Conservation (phyloP, 2,888 invertebrate species). For the Hermaeophaga mercurialis region DNA sequence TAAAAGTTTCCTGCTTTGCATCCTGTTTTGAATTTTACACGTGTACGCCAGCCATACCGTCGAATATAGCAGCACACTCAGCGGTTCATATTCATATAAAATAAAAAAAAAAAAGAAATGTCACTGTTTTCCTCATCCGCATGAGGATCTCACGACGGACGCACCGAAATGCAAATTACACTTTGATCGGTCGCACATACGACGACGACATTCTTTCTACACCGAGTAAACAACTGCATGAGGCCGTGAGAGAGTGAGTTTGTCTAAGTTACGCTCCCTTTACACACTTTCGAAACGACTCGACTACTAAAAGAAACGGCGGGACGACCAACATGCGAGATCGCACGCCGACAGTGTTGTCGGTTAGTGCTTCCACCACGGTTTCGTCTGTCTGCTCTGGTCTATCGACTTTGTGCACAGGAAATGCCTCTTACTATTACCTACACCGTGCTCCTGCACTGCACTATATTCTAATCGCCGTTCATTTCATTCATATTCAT, state of each 20-base stretch:
- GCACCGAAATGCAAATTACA: slow-evolving; percentile 16
- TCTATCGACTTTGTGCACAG: slow-evolving; percentile 7
- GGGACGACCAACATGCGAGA: slow-evolving; percentile 39
- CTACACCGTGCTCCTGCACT: slow-evolving; percentile 21
- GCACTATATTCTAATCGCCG: slow-evolving; percentile 12
- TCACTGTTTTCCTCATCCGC: slow-evolving; percentile 17
- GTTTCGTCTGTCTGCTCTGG: background rate
- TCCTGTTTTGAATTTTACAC: slow-evolving; percentile 50
- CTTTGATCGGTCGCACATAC: slow-evolving; percentile 23
- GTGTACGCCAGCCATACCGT: slow-evolving; percentile 47
- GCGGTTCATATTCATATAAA: slow-evolving; percentile 1
- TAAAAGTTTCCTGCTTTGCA: slow-evolving; percentile 50
- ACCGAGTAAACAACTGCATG: slow-evolving; percentile 36
- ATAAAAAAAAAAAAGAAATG: slow-evolving; percentile 6
- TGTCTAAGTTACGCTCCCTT: slow-evolving; percentile 34
- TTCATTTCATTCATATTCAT: slow-evolving; percentile 21
- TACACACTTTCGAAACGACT: slow-evolving; percentile 43
- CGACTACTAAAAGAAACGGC: slow-evolving; percentile 45
- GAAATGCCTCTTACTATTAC: slow-evolving; percentile 20
- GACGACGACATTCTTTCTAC: slow-evolving; percentile 26
- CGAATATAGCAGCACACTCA: slow-evolving; percentile 20
- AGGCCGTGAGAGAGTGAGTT: slow-evolving; percentile 29
- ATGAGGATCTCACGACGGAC: no score
- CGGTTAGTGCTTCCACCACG: slow-evolving; percentile 26
- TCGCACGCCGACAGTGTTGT: slow-evolving; percentile 43